Evolutionary conservation across 2,113 vertebrate species (phyloP).

Genomic region (Paratilapia polleni): DNA sequence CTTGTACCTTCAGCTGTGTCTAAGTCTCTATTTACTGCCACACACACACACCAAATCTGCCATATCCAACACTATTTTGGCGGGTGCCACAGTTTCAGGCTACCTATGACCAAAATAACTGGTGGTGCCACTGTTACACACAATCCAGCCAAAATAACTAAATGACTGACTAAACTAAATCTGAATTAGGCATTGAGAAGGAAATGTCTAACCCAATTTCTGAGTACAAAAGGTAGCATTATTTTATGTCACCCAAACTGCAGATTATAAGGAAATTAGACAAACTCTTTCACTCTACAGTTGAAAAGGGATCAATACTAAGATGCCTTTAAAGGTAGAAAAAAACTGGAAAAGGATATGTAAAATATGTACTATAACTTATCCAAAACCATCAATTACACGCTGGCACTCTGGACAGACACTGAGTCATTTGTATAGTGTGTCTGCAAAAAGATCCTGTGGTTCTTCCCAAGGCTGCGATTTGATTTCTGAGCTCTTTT

Average conservation of each 20-base stretch:
- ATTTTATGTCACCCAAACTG: background rate
- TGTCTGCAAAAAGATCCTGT: conserved; percentile 77
- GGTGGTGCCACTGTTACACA: conserved; percentile 55
- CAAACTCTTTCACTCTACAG: conserved; percentile 23
- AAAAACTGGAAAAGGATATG: conserved; percentile 59
- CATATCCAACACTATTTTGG: conserved; percentile 58
- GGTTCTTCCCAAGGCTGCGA: conserved; percentile 77
- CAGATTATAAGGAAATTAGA: conserved; percentile 10
- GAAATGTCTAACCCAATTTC: conserved; percentile 34
- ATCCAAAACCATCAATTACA: conserved; percentile 74
- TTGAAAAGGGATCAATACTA: background rate
- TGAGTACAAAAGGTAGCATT: conserved; percentile 2
- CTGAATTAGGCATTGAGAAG: conserved; percentile 44
- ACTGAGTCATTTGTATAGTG: conserved; percentile 74
- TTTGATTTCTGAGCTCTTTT: conserved; percentile 68
- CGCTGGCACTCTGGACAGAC: conserved; percentile 62
- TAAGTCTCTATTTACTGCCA: conserved; percentile 59
- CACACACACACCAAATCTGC: conserved; percentile 49
- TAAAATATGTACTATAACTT: conserved; percentile 75
- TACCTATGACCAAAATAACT: conserved; percentile 67
- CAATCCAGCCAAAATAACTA: conserved; percentile 64
- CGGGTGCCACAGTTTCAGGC: conserved; percentile 59
- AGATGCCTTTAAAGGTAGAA: conserved; percentile 31
- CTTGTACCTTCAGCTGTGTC: conserved; percentile 66
- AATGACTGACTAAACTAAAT: conserved; percentile 59